Evolutionary conservation across 2,113 vertebrate genomes (phyloP).

Genomic region (Zosterops pallidus): DNA sequence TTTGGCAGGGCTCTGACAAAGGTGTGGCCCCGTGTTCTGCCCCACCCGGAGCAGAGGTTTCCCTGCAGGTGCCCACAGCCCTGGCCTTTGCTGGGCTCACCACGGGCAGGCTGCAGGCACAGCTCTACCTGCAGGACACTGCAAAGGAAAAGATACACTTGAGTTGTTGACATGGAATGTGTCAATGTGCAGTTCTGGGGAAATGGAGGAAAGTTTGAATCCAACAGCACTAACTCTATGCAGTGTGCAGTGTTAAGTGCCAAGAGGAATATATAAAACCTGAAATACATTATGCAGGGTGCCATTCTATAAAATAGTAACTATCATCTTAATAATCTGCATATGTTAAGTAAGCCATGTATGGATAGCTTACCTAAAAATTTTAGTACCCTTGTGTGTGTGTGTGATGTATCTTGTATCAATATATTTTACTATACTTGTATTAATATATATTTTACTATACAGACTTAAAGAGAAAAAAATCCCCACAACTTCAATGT

Average conservation of each 20-base stretch:
- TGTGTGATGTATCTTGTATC: neutral
- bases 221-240: neutral
- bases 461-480: neutral
- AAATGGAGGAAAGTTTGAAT: neutral
- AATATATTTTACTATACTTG: neutral
- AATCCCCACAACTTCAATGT: accelerated
- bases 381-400: neutral
- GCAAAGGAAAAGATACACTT: accelerated
- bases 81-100: neutral
- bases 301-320: neutral
- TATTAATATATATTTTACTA: neutral
- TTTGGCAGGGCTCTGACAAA: neutral
- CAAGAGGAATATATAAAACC: neutral
- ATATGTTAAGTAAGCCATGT: neutral
- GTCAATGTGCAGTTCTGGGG: neutral
- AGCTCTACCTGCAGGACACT: accelerated
- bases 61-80: neutral
- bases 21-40: accelerated
- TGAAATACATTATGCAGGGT: neutral
- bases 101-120: neutral
- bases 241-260: accelerated
- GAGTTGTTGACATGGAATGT: neutral
- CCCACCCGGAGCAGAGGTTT: neutral
- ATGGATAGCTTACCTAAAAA: neutral
- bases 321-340: neutral